Base-by-base conservation (phyloP, 2,113 vertebrate species). In the Entelurus aequoreus region DNA sequence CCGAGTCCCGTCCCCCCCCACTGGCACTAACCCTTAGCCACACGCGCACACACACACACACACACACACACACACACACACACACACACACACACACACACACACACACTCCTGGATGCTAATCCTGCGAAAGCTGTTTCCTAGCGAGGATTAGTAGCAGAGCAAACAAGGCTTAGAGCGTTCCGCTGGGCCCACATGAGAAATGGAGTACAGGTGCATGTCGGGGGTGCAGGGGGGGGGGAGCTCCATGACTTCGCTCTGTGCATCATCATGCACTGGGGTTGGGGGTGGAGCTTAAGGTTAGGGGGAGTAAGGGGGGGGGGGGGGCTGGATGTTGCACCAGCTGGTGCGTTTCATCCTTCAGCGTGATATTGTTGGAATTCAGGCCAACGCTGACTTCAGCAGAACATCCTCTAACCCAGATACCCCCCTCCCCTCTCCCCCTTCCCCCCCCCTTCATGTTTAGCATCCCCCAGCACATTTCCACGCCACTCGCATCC, bases 121-220 rank as follows among this genome's bases (percentile, higher is more conserved):
- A 90, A 88, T 90, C 88, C 89, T 81, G 84, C 81, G 82, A 86
- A 87, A 90, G 86, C 82, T 86, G 86, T 87, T 87, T 87, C 85
- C 84, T 84, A 73, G 80, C 69, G 54, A 75, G 89, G 89, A 90
- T 90, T 89, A 88, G 83, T 66, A 78, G 69, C 71, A 76, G 76
- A 68, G 77, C 82, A 84, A 88, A 88, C 87, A 85, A 76, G 89
- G 84, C 84, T 90, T 84, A 90, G 69, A 77, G 74, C 78, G 72
- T 82, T 79, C 74, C 64, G 66, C 74, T 67, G 71, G 80, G 77
- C 76, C 62, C 65, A 81, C 82, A 84, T 87, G 84, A 88, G 84
- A 81, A 86, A 89, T 81, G 71, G 79, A 86, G 82, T 74, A 83
- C 86, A 88, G 87, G 88, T 89, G 83, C 82, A 77, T 78, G 75